phyloP scores from a whole-genome alignment of 2,888 invertebrate species.

The Tetranychus truncatus region DNA sequence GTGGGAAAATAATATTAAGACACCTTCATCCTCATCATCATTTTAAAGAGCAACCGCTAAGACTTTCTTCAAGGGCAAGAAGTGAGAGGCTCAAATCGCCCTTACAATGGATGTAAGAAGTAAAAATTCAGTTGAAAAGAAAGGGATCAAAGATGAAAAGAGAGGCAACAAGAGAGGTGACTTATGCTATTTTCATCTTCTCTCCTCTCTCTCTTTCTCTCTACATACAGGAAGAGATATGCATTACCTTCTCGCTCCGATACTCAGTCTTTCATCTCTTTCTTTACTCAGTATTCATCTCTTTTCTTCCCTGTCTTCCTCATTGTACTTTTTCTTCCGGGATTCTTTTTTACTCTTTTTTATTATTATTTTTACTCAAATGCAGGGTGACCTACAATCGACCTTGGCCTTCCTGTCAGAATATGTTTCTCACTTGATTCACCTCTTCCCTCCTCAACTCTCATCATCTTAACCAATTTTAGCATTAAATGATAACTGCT shows the following conservation, averaged over 20 bases:
- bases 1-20: conserved; percentile 1
- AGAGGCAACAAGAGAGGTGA: not conserved
- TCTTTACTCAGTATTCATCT: no score
- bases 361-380: not conserved
- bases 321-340: not conserved
- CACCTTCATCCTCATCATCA: not conserved
- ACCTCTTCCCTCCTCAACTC: not conserved
- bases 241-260: not conserved
- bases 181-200: not conserved
- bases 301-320: not conserved
- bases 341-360: not conserved
- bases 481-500: no score
- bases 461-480: no score
- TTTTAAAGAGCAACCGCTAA: not conserved
- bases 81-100: not conserved
- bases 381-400: not conserved
- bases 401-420: not conserved
- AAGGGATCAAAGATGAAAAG: not conserved
- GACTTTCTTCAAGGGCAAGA: not conserved
- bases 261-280: not conserved
- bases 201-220: not conserved
- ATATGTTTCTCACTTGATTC: not conserved
- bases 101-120: not conserved
- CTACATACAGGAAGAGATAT: not conserved
- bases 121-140: not conserved